These are phyloP conservation scores for Acleris emargana DNA, from an alignment of 2,888 invertebrate genomes.

Conservation along the genomic window DNA sequence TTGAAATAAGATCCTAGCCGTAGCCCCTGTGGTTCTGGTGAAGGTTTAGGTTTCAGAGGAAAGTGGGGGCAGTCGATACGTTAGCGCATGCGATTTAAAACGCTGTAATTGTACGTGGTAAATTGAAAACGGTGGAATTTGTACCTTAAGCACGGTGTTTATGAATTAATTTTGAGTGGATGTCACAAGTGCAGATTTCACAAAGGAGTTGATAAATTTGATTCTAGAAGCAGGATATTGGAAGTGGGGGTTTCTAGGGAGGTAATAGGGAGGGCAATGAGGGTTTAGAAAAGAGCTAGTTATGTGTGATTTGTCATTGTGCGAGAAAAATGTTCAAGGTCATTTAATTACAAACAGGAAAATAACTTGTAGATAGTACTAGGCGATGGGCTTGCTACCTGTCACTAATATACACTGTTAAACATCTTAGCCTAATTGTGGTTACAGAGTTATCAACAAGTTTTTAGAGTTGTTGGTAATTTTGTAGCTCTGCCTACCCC, in stretches of 20 bases:
- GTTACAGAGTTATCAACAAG: no score
- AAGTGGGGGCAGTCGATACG: conserved; percentile 65
- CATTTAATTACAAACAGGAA: no score
- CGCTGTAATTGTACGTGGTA: conserved; percentile 17
- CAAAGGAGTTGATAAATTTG: conserved; percentile 33
- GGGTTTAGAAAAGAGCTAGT: background rate
- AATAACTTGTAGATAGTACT: no score
- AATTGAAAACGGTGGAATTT: conserved; percentile 4
- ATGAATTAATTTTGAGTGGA: background rate
- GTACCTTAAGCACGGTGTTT: background rate
- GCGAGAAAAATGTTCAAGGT: no score
- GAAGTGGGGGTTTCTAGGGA: conserved; percentile 7
- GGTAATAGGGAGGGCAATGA: no score
- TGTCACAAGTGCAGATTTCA: conserved; percentile 18
- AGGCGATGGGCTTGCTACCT: no score
- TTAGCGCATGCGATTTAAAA: conserved; percentile 61
- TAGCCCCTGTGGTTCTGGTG: conserved; percentile 19
- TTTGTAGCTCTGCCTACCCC: no score
- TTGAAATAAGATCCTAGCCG: no score
- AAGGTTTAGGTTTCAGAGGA: conserved; percentile 55
- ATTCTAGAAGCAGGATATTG: conserved; percentile 34
- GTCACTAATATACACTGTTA: no score
- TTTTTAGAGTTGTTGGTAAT: no score
- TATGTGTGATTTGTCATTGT: background rate
- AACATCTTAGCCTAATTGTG: no score